Evolutionary conservation across 2,113 vertebrate species (phyloP).

Genomic region (Macquaria australasica): DNA sequence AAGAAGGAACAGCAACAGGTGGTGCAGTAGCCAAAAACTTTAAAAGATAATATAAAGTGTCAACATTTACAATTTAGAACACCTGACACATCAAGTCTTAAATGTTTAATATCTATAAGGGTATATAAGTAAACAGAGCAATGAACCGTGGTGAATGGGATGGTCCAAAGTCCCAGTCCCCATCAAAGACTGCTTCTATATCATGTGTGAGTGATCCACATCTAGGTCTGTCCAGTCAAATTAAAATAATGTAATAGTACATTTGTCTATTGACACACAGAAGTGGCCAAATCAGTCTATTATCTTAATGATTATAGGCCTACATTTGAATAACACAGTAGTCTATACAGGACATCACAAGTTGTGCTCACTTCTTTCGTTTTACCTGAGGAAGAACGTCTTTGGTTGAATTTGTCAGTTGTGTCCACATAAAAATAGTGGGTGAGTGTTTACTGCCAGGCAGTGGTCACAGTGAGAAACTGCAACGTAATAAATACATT

Average conservation of each 20-base stretch:
- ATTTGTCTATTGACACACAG: not conserved
- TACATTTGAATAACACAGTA: not conserved
- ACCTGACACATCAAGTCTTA: not conserved
- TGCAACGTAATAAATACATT: too few species aligned
- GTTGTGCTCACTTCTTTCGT: not conserved
- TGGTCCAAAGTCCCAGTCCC: not conserved
- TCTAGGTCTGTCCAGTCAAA: not conserved
- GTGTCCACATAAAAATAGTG: not conserved
- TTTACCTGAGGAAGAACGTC: not conserved
- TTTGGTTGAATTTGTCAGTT: not conserved
- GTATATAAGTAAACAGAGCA: not conserved
- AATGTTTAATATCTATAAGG: not conserved
- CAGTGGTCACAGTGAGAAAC: too few species aligned
- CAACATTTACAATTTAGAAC: too few species aligned
- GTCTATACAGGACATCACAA: not conserved
- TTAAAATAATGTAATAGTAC: not conserved
- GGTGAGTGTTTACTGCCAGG: too few species aligned
- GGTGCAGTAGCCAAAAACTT: not conserved
- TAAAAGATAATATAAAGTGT: not conserved
- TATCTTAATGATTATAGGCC: not conserved
- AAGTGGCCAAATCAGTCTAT: not conserved
- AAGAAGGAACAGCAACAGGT: conserved; percentile 13
- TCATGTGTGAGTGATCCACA: not conserved
- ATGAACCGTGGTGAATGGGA: not conserved
- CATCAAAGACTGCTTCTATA: not conserved